Conservation (phyloP, 2,113 vertebrate genomes). For the Coptodon bakossiorum region DNA sequence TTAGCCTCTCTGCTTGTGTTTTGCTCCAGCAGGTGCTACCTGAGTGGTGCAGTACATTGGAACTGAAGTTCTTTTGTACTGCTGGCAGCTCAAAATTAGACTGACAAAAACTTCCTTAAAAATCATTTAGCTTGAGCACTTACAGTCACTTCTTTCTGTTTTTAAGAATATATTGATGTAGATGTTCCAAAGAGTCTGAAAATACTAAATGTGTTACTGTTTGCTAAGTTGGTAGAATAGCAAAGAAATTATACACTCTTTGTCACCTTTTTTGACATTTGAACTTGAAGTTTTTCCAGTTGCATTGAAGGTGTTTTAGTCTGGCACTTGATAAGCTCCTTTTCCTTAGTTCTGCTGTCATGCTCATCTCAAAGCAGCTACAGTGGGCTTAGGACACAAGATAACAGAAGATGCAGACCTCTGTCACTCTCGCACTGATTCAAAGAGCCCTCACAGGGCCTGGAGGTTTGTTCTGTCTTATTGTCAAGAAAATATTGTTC, state of each 20-base stretch:
- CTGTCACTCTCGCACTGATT: not conserved
- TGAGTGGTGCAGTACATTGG: constrained; percentile 1
- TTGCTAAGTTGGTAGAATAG: not conserved
- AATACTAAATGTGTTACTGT: not conserved
- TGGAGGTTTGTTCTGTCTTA: not conserved
- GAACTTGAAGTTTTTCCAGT: not conserved
- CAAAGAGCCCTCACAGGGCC: not conserved
- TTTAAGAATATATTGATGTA: not conserved
- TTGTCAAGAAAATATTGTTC: not conserved
- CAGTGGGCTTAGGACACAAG: not conserved
- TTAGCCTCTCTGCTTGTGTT: not conserved
- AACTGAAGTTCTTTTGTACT: not conserved
- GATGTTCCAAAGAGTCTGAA: not conserved
- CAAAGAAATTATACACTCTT: not conserved
- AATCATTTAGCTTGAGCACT: not conserved
- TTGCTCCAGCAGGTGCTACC: not conserved
- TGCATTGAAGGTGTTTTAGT: not conserved
- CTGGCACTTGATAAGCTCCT: not conserved
- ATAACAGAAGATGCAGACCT: not conserved
- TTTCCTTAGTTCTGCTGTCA: not conserved
- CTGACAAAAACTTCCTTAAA: not conserved
- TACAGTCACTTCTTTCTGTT: not conserved
- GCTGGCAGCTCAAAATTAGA: not conserved
- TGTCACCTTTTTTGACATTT: not conserved
- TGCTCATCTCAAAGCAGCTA: not conserved